Evolutionary conservation across 1,140 invertebrate species (phyloP), one percentile per base, ranked within the genome.

Genomic region (Trinorchestia longiramus): DNA sequence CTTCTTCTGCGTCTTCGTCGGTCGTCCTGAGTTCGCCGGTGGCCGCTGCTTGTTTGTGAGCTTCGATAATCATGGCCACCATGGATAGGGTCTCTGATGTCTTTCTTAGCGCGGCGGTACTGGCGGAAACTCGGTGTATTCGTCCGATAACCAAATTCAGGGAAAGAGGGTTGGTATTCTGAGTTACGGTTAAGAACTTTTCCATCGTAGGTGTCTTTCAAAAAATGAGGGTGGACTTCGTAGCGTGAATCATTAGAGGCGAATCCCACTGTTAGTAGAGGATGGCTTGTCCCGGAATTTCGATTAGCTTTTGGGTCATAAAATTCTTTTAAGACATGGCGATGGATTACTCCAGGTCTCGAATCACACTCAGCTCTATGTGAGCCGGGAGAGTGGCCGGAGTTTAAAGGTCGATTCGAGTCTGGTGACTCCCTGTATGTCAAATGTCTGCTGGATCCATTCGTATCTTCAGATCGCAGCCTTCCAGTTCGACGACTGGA

Each of bases 121-220:
- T 94, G 92, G 3, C 92, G 43, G 92, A 94, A 94, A n/a, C 92
- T 94, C 40, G 92, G 92, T 36, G 92, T 42, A 47, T 94, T 94
- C 43, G 92, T 94, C 43, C 43, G 92, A n/a, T 43, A 41, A 94
- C 92, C 43, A 6, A 44, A 94, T 0, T 45, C 92, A 15, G 92
- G 92, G 19, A 94, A 43, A 19, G 92, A 94, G 36, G 6, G 6
- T 45, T 94, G 92, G 44, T 94, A 45, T 42, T 44, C 43, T 8
- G 88, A 91, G 88, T 3, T 44, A 11, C 41, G 88, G 41, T 91
- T 44, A 15, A 8, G 6, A 77, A n/a, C 42, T 42, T 43, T 91
- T 4, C 0, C 41, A 43, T 91, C 88, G 88, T 91, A 91, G 43
- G 88, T 28, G 41, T 91, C 88, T 44, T 91, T 91, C 43, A 91